These are phyloP conservation scores for Trichomalopsis sarcophagae DNA, from an alignment of 1,140 invertebrate species.

Conservation along the genomic window DNA sequence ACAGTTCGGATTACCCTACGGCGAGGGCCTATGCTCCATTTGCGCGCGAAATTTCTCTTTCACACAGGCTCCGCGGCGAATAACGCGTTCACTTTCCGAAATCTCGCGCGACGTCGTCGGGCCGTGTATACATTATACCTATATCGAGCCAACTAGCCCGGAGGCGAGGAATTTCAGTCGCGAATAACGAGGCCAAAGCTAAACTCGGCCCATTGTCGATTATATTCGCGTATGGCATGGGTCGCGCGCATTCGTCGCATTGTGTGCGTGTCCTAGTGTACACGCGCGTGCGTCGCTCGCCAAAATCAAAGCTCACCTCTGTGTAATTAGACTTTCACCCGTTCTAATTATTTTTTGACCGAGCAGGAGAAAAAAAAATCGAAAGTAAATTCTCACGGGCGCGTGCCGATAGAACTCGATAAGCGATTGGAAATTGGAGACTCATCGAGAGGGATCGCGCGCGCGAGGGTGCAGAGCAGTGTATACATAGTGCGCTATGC, in stretches of 20 bases:
- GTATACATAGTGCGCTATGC: background rate
- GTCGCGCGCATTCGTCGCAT: conserved; percentile 8
- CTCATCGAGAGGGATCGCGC: background rate
- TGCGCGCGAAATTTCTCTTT: too few relatives aligned
- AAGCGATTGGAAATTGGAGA: conserved; percentile 16
- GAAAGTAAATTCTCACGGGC: conserved; percentile 15
- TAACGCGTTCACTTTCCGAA: too few relatives aligned
- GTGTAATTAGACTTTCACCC: conserved; percentile 33
- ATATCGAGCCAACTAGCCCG: too few relatives aligned
- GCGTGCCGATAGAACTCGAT: background rate
- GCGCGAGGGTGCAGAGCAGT: background rate
- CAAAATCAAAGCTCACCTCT: conserved; percentile 5
- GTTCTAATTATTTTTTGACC: conserved; percentile 27
- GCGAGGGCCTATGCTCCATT: too few relatives aligned
- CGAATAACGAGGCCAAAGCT: background rate
- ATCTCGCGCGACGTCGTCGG: too few relatives aligned
- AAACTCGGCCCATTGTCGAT: conserved; percentile 18
- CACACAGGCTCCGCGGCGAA: too few relatives aligned
- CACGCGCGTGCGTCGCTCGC: background rate
- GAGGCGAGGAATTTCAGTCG: background rate
- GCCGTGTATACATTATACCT: too few relatives aligned
- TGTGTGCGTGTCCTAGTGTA: background rate
- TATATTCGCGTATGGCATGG: background rate
- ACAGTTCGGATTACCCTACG: too few relatives aligned
- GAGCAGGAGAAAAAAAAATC: background rate